phyloP scores from a whole-genome alignment of 2,888 invertebrate species.

The Pyrochroa serraticornis region DNA sequence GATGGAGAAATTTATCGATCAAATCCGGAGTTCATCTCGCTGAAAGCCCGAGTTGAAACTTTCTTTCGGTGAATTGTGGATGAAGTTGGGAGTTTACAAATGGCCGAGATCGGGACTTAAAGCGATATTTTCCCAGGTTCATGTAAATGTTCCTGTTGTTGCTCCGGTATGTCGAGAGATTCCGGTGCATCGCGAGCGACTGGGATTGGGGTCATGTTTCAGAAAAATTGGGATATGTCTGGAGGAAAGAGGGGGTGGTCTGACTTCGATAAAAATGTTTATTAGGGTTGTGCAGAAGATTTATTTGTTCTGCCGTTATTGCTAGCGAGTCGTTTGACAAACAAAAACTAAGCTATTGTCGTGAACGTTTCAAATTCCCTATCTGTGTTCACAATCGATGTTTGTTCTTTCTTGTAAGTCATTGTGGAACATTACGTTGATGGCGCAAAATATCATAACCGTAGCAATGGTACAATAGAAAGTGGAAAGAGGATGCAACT shows the following conservation, averaged over 20 bases:
- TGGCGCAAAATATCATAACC: conserved; percentile 13
- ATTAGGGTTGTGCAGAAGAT: not conserved
- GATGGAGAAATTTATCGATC: not conserved
- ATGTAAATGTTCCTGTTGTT: no score
- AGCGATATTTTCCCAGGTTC: no score
- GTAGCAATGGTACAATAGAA: conserved; percentile 11
- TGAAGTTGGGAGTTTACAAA: conserved; percentile 3
- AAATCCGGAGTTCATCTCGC: conserved; percentile 6
- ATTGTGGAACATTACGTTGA: conserved; percentile 11
- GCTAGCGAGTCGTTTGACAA: conserved; percentile 2
- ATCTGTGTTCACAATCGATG: conserved; percentile 16
- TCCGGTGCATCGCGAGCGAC: no score
- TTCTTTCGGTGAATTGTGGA: conserved; percentile 2
- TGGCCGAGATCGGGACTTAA: not conserved
- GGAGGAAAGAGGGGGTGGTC: not conserved
- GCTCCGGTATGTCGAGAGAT: no score
- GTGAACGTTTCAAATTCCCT: conserved; percentile 9
- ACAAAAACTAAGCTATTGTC: conserved; percentile 10
- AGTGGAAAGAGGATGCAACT: conserved; percentile 31
- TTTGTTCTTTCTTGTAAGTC: conserved; percentile 16
- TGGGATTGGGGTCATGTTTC: no score
- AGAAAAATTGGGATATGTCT: no score
- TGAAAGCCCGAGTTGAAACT: conserved; percentile 3
- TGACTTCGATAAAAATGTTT: not conserved
- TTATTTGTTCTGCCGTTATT: not conserved